phyloP scores from a whole-genome alignment of 2,113 vertebrate species.

The Aspidoscelis tigris region DNA sequence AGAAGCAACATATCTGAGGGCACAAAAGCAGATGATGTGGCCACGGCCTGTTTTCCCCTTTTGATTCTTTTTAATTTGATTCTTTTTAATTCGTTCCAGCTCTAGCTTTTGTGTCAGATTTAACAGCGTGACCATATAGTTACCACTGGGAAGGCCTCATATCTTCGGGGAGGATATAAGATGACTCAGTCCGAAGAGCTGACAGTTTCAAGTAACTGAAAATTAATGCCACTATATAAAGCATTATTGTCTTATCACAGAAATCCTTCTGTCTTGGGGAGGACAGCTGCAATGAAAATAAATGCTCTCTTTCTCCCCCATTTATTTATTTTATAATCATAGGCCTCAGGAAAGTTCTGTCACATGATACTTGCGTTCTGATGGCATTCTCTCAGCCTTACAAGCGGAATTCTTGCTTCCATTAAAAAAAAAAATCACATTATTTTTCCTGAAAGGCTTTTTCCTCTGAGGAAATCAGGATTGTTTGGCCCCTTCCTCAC shows the following conservation, averaged over 20 bases:
- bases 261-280: conserved; percentile 78
- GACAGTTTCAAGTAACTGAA: conserved; percentile 80
- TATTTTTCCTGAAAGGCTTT: not conserved
- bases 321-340: conserved; percentile 64
- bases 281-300: conserved; percentile 87
- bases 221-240: conserved; percentile 80
- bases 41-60: not conserved
- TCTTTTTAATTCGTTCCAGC: conserved; percentile 48
- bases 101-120: conserved; percentile 35
- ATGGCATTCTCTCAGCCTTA: not conserved
- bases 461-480: not conserved
- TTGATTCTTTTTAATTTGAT: conserved; percentile 58
- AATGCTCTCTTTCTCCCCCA: conserved; percentile 75
- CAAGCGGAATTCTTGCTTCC: conserved; percentile 16
- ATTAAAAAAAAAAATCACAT: not conserved
- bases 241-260: conserved; percentile 86
- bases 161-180: conserved; percentile 69
- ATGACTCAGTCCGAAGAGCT: conserved; percentile 70
- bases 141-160: conserved; percentile 60
- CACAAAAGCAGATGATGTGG: not conserved
- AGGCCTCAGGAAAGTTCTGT: conserved; percentile 35
- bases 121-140: conserved; percentile 47
- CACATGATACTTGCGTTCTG: conserved; percentile 9
- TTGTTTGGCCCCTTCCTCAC: not conserved
- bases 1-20: not conserved